Conservation (phyloP, 2,888 invertebrate genomes). For the Trissoscelio sp. region DNA sequence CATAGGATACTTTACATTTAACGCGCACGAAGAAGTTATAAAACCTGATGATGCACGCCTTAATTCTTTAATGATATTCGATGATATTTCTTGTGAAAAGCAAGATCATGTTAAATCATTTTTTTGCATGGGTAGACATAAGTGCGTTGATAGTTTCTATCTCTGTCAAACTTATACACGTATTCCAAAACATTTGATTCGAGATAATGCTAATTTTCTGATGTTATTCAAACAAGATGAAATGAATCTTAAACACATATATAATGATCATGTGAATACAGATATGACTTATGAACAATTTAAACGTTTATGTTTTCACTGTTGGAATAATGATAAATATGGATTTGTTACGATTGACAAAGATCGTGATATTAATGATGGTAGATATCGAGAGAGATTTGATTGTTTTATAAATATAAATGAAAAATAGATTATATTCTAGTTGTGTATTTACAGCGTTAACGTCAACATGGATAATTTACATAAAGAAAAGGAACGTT, state of each 20-base stretch:
- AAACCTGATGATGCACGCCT: conserved; percentile 24
- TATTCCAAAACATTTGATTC: conserved; percentile 69
- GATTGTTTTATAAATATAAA: conserved; percentile 34
- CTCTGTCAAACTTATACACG: conserved; percentile 37
- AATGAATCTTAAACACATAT: conserved; percentile 68
- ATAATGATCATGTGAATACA: conserved; percentile 37
- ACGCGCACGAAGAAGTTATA: conserved; percentile 30
- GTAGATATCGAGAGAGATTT: conserved; percentile 67
- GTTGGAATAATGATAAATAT: conserved; percentile 71
- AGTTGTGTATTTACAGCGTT: background rate
- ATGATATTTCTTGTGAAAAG: conserved; percentile 37
- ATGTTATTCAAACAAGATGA: conserved; percentile 67
- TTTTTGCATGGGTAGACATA: conserved; percentile 70
- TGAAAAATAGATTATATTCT: background rate
- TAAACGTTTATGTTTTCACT: conserved; percentile 46
- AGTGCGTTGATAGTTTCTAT: conserved; percentile 53
- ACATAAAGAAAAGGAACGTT: conserved; percentile 21
- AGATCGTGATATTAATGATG: conserved; percentile 66
- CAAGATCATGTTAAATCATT: conserved; percentile 71
- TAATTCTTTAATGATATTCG: conserved; percentile 49
- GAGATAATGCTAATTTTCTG: conserved; percentile 71
- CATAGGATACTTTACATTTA: conserved; percentile 37
- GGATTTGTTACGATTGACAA: conserved; percentile 70
- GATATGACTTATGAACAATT: conserved; percentile 61
- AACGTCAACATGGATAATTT: conserved; percentile 42